Evolutionary conservation across 30 jellyfish, hydroid and myxozoan species (phyloP).

Genomic region (Cassiopea xamachana): DNA sequence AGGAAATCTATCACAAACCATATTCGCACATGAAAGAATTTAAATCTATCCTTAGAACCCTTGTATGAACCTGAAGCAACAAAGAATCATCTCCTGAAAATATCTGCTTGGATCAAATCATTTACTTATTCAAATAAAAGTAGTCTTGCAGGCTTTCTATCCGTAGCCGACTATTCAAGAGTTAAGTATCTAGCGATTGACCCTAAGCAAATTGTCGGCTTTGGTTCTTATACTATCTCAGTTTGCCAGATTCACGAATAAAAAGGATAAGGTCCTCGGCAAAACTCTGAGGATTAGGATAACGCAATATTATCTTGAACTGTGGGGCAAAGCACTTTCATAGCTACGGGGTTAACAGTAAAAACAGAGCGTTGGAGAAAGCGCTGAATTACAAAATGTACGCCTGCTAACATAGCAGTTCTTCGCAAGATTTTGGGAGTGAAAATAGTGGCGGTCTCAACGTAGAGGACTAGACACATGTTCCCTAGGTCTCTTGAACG

Average conservation of each 20-base stretch:
- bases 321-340: no score
- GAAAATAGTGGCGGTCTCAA: no score
- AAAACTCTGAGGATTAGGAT: background rate
- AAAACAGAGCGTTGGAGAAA: no score
- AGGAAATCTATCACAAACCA: background rate
- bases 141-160: conserved; percentile 31
- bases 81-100: conserved; percentile 23
- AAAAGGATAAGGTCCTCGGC: background rate
- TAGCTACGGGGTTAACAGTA: no score
- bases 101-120: conserved; percentile 44
- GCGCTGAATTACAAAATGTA: no score
- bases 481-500: no score
- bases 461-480: no score
- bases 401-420: no score
- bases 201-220: conserved; percentile 4
- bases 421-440: no score
- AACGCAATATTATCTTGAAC: no score
- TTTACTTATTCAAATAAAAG: conserved; percentile 20
- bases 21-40: background rate
- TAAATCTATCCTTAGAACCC: conserved; percentile 39
- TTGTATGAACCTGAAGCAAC: conserved; percentile 10
- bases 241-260: background rate
- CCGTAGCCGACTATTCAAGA: conserved; percentile 19
- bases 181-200: background rate
- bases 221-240: background rate